phyloP scores from a whole-genome alignment of 1,140 invertebrate genomes.

The Pachyrhynchus sulphureomaculatus region DNA sequence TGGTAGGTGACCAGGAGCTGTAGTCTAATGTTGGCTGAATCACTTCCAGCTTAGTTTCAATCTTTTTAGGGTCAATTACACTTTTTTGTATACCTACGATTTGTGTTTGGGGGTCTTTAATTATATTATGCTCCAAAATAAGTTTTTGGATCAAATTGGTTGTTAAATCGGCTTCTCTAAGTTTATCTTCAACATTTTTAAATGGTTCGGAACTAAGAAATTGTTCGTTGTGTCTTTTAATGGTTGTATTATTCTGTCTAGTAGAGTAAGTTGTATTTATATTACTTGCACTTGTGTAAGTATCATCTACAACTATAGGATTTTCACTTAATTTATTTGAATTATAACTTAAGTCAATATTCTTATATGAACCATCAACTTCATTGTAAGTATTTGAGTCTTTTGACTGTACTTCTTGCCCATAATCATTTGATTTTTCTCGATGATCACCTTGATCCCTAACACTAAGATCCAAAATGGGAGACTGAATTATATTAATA shows the following conservation, averaged over 20 bases:
- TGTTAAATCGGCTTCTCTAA: conserved; percentile 1
- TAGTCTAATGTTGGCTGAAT: neutral
- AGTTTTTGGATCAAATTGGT: conserved; percentile 31
- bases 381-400: neutral
- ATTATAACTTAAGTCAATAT: neutral
- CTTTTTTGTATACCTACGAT: conserved; percentile 12
- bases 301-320: conserved; percentile 49
- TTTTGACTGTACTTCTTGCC: neutral
- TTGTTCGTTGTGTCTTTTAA: conserved; percentile 34
- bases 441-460: conserved; percentile 30
- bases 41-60: neutral
- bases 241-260: neutral
- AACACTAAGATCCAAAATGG: conserved; percentile 59
- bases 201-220: conserved; percentile 1
- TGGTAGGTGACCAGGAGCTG: neutral
- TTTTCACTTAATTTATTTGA: conserved; percentile 40
- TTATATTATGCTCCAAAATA: conserved; percentile 25
- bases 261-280: conserved; percentile 25
- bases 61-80: neutral
- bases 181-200: neutral
- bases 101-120: conserved; percentile 10
- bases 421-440: neutral
- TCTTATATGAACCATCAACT: neutral
- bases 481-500: conserved; percentile 62
- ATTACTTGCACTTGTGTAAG: conserved; percentile 38